Percentiles rank a stretch among this genome's conserved stretches.
Conservation (phyloP, 2,113 vertebrate genomes). For the Spilogale gracilis region DNA sequence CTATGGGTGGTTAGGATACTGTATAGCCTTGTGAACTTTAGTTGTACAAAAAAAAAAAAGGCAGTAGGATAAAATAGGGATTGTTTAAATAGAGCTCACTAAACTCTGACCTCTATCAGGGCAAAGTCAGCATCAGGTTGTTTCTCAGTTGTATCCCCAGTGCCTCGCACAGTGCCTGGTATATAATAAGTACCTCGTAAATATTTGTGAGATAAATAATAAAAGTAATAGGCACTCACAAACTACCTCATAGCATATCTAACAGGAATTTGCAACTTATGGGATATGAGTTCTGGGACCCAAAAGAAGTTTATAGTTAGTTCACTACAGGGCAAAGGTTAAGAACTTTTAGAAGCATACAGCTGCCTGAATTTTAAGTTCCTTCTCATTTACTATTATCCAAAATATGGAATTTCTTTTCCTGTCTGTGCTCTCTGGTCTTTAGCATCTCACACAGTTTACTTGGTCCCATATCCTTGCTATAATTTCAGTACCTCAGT, state of each 20-base stretch:
- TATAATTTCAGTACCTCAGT: neutral
- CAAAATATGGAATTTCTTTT: neutral
- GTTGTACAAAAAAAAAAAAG: constrained; percentile 12
- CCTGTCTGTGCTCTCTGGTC: neutral
- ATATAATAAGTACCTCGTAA: neutral
- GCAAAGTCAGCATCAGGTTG: neutral
- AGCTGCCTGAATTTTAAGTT: constrained; percentile 47
- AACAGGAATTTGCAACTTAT: neutral
- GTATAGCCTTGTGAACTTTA: neutral
- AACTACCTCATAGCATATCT: neutral
- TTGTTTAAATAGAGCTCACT: neutral
- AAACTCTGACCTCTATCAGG: neutral
- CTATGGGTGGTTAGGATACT: neutral
- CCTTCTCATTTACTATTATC: neutral
- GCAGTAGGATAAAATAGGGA: no score
- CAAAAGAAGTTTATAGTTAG: neutral
- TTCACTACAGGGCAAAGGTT: neutral
- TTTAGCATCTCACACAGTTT: neutral
- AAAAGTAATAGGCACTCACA: neutral
- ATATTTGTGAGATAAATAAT: neutral
- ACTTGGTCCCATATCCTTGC: neutral
- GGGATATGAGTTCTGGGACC: neutral
- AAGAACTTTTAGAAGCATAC: neutral
- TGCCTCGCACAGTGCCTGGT: neutral
- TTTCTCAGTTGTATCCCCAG: neutral